phyloP scores from a whole-genome alignment of 2,113 vertebrate genomes.

The Thinocorus orbignyianus region DNA sequence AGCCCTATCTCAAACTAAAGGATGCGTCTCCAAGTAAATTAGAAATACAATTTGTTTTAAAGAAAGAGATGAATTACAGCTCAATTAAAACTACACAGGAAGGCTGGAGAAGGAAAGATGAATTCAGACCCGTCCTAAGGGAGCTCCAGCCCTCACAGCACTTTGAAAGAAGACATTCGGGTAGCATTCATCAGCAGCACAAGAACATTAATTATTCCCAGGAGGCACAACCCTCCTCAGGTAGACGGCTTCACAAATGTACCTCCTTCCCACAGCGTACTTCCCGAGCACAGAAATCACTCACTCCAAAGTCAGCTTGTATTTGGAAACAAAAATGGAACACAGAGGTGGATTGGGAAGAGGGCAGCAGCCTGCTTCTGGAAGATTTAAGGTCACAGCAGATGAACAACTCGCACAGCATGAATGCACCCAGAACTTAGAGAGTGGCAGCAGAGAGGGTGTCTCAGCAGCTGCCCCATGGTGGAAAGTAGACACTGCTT shows the following conservation, averaged over 20 bases:
- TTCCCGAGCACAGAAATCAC: not conserved
- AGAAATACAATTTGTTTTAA: not conserved
- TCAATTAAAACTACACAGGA: not conserved
- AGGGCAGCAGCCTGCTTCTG: not conserved
- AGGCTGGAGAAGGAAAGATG: not conserved
- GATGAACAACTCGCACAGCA: not conserved
- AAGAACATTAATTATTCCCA: not conserved
- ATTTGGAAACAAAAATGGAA: not conserved
- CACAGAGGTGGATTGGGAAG: not conserved
- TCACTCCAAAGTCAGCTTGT: not conserved
- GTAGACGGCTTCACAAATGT: not conserved
- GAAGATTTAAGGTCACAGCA: not conserved
- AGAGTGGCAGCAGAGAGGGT: not conserved
- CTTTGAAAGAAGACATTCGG: rapidly evolving
- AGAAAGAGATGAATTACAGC: not conserved
- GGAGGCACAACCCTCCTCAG: not conserved
- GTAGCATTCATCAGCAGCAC: not conserved
- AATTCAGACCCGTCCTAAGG: not conserved
- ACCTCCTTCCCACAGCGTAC: not conserved
- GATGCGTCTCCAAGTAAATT: not conserved
- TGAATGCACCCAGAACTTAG: not conserved
- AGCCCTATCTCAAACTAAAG: not conserved
- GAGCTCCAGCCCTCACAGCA: not conserved
- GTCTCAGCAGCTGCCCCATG: not conserved
- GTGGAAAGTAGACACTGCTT: not conserved